Base-by-base conservation (phyloP, 2,113 vertebrate genomes). In the Tetrao urogallus region DNA sequence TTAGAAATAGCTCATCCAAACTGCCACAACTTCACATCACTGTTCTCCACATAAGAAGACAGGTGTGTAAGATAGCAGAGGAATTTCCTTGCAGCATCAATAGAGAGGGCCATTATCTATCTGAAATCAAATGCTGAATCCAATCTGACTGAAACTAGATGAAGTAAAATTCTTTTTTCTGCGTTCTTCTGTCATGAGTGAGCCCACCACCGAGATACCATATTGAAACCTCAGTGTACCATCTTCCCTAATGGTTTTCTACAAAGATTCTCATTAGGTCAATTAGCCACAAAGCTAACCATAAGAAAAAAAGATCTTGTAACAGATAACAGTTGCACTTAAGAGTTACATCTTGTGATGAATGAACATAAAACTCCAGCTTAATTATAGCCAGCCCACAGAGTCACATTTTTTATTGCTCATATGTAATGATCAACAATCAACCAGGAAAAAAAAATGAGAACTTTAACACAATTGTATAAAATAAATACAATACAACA, bases 401-500 rank as follows among this genome's bases (percentile, higher is more conserved):
- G 79, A 88, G 91, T 95, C 96, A 96, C 85, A 90, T 92, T 86
- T 96, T 92, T 93, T 94, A 71, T 95, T 96, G 82, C 95, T 95
- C 94, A 95, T 88, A 80, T 82, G 24, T 90, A 95, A 91, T 81
- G 85, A 90, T 91, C 82, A 94, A 82, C 81, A 96, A 73, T 50
- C 38, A 57, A 61, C 77, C 66, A 42, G 60, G 42, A 80, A 27
- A 54, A 42, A 18, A 42, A 38, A 61, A n/a, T 4, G 27, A 90
- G 57, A 86, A 47, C 77, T 78, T 87, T 63, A 74, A 45, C 4
- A 45, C 11, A 27, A 27, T 24, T 12, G 47, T 17, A 63, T n/a
- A 66, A 86, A 76, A 64, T 21, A 67, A 86, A 81, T 32, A 61
- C 58, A 81, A 81, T 24, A 14, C 42, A 54, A 52, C 30, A 36